phyloP scores from a whole-genome alignment of 2,888 invertebrate species.

The Rotaria macrura region DNA sequence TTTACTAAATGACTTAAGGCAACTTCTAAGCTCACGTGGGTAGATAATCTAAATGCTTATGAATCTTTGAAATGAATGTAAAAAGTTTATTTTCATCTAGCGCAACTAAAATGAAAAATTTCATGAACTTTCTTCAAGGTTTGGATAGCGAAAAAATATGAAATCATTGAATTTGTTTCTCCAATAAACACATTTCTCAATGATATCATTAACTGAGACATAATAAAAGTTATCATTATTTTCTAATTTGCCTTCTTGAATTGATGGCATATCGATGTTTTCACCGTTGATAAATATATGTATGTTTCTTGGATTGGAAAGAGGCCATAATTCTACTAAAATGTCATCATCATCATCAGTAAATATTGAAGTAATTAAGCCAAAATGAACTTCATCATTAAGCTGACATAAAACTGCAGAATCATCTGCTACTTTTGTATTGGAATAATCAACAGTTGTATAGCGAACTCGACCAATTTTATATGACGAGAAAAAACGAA shows the following conservation, averaged over 20 bases:
- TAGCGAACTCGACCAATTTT: too few relatives aligned
- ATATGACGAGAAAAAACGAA: too few relatives aligned
- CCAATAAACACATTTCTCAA: neutral
- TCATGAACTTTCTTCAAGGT: neutral
- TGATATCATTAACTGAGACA: neutral
- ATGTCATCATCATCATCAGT: neutral
- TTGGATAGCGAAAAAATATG: neutral
- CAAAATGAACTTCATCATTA: neutral
- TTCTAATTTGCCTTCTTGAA: neutral
- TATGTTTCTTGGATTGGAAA: neutral
- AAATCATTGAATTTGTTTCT: neutral
- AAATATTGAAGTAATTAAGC: neutral
- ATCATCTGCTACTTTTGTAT: neutral
- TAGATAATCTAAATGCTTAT: neutral
- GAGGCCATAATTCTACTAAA: neutral
- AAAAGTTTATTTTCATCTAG: neutral
- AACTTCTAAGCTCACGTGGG: too few relatives aligned
- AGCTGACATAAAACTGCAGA: neutral
- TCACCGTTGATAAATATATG: neutral
- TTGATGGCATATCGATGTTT: neutral
- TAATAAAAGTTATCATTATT: neutral
- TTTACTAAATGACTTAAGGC: too few relatives aligned
- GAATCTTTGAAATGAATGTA: neutral
- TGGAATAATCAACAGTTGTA: neutral
- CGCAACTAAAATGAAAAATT: neutral